Percentiles rank a stretch among this genome's conserved stretches.
Evolutionary conservation across 2,113 vertebrate genomes (phyloP).

Genomic region (Phocoena phocoena): DNA sequence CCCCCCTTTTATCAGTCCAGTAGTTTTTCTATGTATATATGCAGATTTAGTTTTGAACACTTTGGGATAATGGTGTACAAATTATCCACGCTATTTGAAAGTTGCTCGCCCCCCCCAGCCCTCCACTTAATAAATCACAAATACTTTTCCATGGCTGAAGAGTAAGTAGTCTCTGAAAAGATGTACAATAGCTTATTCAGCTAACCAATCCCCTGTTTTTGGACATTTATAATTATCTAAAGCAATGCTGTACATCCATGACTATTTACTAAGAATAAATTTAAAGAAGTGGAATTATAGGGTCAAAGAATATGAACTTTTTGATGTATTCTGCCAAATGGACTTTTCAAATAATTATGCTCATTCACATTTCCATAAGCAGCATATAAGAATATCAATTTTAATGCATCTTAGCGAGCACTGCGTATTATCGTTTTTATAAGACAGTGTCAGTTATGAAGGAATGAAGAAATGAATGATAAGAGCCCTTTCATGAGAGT

Average conservation of each 20-base stretch:
- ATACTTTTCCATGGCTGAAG: not conserved
- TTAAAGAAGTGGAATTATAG: not conserved
- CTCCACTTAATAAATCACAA: not conserved
- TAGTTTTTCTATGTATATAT: slow-evolving; percentile 10
- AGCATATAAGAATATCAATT: not conserved
- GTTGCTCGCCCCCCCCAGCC: not conserved
- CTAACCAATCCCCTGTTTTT: not conserved
- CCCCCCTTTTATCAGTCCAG: not conserved
- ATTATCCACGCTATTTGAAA: not conserved
- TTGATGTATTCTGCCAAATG: not conserved
- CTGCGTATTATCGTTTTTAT: not conserved
- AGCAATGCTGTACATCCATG: not conserved
- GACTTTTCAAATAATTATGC: not conserved
- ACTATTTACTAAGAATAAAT: not conserved
- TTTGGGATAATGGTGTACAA: not conserved
- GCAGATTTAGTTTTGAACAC: slow-evolving; percentile 19
- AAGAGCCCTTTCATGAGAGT: not conserved
- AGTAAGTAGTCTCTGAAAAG: slow-evolving; percentile 6
- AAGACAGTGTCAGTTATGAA: not conserved
- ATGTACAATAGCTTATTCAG: not conserved
- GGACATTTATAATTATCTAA: not conserved
- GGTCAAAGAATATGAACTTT: not conserved
- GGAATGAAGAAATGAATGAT: not conserved
- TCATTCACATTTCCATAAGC: not conserved
- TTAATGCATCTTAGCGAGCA: slow-evolving; percentile 2